Percentiles rank a stretch among this genome's conserved stretches.
phyloP scores from a whole-genome alignment of 1,140 invertebrate genomes.

The Agraylea sexmaculata region DNA sequence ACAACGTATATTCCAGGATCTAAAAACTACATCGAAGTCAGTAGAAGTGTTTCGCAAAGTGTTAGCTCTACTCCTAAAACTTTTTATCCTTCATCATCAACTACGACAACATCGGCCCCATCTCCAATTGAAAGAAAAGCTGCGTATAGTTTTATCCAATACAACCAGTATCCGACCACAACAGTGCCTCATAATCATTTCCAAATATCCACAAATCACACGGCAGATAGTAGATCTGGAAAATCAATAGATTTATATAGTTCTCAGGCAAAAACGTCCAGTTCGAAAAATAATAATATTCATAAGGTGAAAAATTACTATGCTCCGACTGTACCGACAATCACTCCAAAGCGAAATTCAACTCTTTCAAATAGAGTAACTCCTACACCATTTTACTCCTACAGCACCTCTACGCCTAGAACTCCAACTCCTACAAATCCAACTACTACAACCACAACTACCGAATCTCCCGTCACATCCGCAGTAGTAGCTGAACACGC shows the following conservation, averaged over 20 bases:
- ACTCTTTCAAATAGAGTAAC: conserved; percentile 17
- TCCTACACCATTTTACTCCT: conserved; percentile 23
- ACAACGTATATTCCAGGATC: conserved; percentile 19
- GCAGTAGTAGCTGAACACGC: conserved; percentile 29
- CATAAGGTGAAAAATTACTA: conserved; percentile 12
- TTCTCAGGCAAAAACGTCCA: conserved; percentile 9
- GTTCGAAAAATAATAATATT: neutral
- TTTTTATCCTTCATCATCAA: neutral
- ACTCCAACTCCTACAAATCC: no score
- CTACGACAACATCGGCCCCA: neutral
- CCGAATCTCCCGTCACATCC: conserved; percentile 23
- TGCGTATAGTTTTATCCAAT: conserved; percentile 15
- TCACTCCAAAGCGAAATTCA: conserved; percentile 10
- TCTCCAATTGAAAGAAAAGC: neutral
- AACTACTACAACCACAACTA: conserved; percentile 17
- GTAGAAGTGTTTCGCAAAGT: conserved; percentile 17
- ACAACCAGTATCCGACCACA: conserved; percentile 17
- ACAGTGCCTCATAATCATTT: conserved; percentile 8
- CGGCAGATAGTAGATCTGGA: conserved; percentile 7
- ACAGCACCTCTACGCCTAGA: no score
- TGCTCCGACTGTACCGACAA: conserved; percentile 18
- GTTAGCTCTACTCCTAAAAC: conserved; percentile 7
- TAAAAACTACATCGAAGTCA: conserved; percentile 20
- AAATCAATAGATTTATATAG: conserved; percentile 7
- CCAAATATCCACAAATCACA: conserved; percentile 2